Conservation (phyloP, 2,888 invertebrate genomes). For the Stenotaenia linearis region DNA sequence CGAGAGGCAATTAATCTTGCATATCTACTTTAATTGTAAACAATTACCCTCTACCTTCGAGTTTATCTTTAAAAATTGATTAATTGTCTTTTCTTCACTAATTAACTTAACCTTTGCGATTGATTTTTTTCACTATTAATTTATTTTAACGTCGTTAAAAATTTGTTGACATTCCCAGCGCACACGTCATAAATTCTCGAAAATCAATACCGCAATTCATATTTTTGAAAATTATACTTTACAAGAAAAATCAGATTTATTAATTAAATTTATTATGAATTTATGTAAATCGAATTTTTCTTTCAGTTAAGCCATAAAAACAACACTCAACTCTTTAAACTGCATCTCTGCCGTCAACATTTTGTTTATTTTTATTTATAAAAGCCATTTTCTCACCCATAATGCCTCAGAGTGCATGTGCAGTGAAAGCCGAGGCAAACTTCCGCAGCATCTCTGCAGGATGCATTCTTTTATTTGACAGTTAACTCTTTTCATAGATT, state of each 20-base stretch:
- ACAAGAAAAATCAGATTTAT: too few species aligned
- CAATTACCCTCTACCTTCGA: background rate
- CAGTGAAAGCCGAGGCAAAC: background rate
- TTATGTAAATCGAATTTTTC: too few species aligned
- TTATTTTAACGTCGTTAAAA: background rate
- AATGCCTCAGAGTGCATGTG: background rate
- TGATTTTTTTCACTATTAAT: background rate
- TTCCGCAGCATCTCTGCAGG: slow-evolving; percentile 12
- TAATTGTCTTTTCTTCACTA: slow-evolving; percentile 6
- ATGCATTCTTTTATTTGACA: slow-evolving; percentile 1
- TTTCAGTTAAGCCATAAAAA: too few species aligned
- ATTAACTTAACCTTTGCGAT: background rate
- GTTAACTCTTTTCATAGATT: background rate
- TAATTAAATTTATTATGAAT: too few species aligned
- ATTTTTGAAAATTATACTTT: too few species aligned
- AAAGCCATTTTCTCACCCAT: background rate
- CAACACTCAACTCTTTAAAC: too few species aligned
- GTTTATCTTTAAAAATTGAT: background rate
- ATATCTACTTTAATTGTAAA: background rate
- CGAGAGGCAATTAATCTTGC: background rate
- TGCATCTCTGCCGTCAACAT: too few species aligned
- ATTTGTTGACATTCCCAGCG: background rate
- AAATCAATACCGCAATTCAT: too few species aligned
- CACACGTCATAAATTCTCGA: too few species aligned
- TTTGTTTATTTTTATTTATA: background rate